phyloP scores from a whole-genome alignment of 2,888 invertebrate species.

The Orthosia cruda region DNA sequence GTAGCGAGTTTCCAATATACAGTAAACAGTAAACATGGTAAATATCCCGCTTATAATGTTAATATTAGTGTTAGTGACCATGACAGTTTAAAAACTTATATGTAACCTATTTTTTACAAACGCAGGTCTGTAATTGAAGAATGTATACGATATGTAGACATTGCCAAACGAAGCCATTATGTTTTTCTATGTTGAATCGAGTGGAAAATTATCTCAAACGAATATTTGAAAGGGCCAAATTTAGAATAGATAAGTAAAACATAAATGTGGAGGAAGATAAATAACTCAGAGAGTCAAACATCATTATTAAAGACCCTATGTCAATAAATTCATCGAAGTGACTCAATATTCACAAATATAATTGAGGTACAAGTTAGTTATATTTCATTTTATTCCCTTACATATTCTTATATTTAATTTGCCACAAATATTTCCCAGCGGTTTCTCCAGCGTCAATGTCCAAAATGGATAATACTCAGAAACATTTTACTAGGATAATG shows the following conservation, averaged over 20 bases:
- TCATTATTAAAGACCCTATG: not conserved
- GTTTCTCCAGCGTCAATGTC: too few species aligned
- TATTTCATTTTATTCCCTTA: not conserved
- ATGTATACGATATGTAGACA: constrained; percentile 32
- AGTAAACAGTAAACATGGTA: too few species aligned
- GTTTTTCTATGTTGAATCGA: constrained; percentile 14
- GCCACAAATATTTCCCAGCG: too few species aligned
- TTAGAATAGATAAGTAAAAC: constrained; percentile 3
- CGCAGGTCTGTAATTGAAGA: constrained; percentile 14
- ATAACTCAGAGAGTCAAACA: constrained; percentile 6
- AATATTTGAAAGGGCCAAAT: constrained; percentile 7
- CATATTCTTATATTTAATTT: too few species aligned
- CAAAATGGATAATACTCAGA: too few species aligned
- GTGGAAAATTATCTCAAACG: constrained; percentile 28
- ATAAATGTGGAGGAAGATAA: not conserved
- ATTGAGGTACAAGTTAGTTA: not conserved
- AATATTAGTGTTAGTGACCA: too few species aligned
- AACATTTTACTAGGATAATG: too few species aligned
- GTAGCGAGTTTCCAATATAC: too few species aligned
- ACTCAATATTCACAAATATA: not conserved
- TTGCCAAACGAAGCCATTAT: constrained; percentile 36
- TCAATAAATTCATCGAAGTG: not conserved
- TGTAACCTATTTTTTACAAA: too few species aligned
- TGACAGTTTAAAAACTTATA: too few species aligned
- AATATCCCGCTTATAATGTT: too few species aligned